These are phyloP conservation scores for Nycticryphes semicollaris DNA, from an alignment of 2,113 vertebrate genomes.

Conservation along the genomic window DNA sequence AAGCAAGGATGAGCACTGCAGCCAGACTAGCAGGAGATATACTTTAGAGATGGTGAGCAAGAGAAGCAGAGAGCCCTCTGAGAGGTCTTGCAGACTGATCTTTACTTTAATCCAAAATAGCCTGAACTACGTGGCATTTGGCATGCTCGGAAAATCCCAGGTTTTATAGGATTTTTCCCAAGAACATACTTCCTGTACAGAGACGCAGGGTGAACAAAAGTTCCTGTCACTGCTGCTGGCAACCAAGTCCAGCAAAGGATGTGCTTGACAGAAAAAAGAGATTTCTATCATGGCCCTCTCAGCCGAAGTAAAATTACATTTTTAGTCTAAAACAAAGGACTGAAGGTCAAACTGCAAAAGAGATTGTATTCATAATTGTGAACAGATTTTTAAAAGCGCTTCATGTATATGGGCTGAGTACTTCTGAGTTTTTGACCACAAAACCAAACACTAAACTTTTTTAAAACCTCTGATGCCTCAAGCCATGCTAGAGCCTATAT, in stretches of 20 bases:
- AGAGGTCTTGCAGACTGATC: neutral
- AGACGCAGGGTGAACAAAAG: neutral
- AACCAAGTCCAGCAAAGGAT: neutral
- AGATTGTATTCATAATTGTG: neutral
- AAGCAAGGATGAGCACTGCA: neutral
- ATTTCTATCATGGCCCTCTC: neutral
- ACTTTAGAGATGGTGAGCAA: neutral
- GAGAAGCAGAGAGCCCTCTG: neutral
- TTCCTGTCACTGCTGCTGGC: neutral
- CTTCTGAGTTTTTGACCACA: slow-evolving; percentile 4
- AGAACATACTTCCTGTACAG: neutral
- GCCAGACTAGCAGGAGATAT: neutral
- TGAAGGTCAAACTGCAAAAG: neutral
- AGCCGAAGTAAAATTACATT: neutral
- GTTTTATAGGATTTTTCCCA: neutral
- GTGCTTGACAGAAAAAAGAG: neutral
- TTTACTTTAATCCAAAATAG: neutral
- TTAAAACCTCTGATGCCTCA: neutral
- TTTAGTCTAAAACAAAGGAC: neutral
- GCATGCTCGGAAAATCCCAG: neutral
- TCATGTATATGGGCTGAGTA: neutral
- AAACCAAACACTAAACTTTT: neutral
- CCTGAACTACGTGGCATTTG: neutral
- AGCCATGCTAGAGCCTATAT: neutral
- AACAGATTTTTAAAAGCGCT: slow-evolving; percentile 9